Percentiles rank a stretch among this genome's conserved stretches.
Conservation (phyloP, 2,113 vertebrate genomes). For the Phylloscopus trochilus region DNA sequence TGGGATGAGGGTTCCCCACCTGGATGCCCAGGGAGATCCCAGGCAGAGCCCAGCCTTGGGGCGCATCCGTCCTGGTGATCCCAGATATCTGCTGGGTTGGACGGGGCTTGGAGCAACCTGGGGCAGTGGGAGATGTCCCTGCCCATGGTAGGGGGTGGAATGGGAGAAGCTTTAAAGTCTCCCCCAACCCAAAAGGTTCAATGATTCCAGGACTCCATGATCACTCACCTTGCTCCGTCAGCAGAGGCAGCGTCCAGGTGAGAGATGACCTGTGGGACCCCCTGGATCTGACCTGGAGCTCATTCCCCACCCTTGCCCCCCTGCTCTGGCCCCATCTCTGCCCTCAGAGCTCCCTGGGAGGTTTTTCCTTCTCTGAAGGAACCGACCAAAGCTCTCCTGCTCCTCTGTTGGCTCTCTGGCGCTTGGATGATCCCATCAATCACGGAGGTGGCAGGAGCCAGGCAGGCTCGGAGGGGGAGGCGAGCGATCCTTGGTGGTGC, state of each 20-base stretch:
- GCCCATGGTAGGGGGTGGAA: background rate
- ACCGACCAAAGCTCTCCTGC: background rate
- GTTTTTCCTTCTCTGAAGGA: background rate
- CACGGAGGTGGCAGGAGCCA: background rate
- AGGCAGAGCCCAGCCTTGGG: background rate
- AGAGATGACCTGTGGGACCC: fast-evolving
- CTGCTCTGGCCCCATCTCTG: background rate
- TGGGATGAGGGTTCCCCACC: background rate
- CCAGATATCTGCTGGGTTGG: background rate
- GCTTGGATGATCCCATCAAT: background rate
- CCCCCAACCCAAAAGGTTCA: background rate
- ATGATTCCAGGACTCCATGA: background rate
- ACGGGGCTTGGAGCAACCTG: background rate
- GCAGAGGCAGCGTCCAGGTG: fast-evolving
- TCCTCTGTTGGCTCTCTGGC: background rate
- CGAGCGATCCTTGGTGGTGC: fast-evolving
- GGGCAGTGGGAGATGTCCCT: background rate
- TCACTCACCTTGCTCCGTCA: fast-evolving
- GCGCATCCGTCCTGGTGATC: fast-evolving
- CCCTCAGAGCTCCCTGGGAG: background rate
- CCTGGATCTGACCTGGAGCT: fast-evolving
- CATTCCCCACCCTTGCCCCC: background rate
- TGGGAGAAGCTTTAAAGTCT: background rate
- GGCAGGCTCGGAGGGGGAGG: background rate
- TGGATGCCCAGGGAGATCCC: background rate